A percentile compares a stretch with the other conserved stretches of the same genome.
phyloP scores from a whole-genome alignment of 2,797 vertebrate species.

The Natrix natrix region DNA sequence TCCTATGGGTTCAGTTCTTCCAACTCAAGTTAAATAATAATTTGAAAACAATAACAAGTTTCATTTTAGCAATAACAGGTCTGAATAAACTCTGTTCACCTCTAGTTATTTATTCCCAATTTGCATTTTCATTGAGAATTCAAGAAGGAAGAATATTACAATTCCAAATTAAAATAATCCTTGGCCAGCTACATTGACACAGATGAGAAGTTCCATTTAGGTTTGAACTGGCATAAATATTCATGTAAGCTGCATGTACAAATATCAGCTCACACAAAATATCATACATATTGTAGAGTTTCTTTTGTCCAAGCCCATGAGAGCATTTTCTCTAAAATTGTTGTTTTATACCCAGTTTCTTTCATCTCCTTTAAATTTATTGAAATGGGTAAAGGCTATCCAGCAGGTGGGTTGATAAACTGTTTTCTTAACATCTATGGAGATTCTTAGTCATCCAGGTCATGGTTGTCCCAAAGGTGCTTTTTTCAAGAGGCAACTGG shows the following conservation, averaged over 20 bases:
- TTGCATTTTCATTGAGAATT: not conserved
- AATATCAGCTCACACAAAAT: not conserved
- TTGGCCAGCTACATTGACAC: not conserved
- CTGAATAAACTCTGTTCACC: not conserved
- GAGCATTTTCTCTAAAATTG: not conserved
- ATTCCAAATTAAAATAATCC: not conserved
- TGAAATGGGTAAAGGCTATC: not conserved
- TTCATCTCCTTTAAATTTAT: not conserved
- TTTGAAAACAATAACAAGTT: not conserved
- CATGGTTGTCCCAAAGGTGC: too few relatives aligned
- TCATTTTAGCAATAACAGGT: not conserved
- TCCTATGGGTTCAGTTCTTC: not conserved
- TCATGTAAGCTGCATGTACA: not conserved
- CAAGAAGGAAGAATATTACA: not conserved
- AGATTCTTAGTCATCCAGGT: too few relatives aligned
- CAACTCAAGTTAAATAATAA: not conserved
- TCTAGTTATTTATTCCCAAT: not conserved
- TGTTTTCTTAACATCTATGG: not conserved
- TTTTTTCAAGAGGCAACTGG: too few relatives aligned
- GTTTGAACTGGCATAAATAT: not conserved
- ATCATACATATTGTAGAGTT: not conserved
- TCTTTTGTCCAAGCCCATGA: not conserved
- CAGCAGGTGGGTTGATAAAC: not conserved
- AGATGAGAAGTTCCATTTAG: not conserved
- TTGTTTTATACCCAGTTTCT: not conserved